phyloP scores from a whole-genome alignment of 2,797 vertebrate genomes.

The Sebastiscus tertius region DNA sequence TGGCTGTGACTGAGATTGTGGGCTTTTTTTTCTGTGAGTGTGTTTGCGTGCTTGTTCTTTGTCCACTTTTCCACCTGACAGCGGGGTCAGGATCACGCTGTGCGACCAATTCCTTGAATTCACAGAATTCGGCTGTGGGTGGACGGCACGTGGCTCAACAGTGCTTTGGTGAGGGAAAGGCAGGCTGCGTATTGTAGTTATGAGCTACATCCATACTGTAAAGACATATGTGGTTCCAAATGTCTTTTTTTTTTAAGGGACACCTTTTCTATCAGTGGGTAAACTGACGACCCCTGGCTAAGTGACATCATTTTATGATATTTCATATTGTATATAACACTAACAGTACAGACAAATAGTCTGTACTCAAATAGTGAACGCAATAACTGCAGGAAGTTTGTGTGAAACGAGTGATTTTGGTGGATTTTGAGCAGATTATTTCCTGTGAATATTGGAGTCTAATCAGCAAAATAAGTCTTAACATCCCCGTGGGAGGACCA shows the following conservation, averaged over 20 bases:
- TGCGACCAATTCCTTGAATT: conserved; percentile 43
- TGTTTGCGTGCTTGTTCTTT: conserved; percentile 32
- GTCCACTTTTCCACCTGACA: conserved; percentile 47
- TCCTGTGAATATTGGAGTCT: too few species aligned
- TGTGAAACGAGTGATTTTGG: too few species aligned
- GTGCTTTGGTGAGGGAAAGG: not conserved
- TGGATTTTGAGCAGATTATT: too few species aligned
- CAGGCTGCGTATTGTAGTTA: not conserved
- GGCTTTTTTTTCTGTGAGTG: not conserved
- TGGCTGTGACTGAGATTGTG: conserved; percentile 36
- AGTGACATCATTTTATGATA: too few species aligned
- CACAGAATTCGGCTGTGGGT: conserved; percentile 27
- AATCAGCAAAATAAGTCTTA: too few species aligned
- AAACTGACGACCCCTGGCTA: too few species aligned
- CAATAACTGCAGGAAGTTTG: too few species aligned
- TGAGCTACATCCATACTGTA: not conserved
- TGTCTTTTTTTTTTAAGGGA: too few species aligned
- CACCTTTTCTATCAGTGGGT: rapidly evolving
- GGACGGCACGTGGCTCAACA: conserved; percentile 26
- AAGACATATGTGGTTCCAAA: not conserved
- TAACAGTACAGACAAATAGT: too few species aligned
- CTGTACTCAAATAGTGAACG: too few species aligned
- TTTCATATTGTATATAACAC: too few species aligned
- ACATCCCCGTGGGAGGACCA: too few species aligned
- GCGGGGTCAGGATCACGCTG: conserved; percentile 57